These are phyloP conservation scores for Synanthedon formicaeformis DNA, from an alignment of 2,888 invertebrate genomes.

Conservation along the genomic window DNA sequence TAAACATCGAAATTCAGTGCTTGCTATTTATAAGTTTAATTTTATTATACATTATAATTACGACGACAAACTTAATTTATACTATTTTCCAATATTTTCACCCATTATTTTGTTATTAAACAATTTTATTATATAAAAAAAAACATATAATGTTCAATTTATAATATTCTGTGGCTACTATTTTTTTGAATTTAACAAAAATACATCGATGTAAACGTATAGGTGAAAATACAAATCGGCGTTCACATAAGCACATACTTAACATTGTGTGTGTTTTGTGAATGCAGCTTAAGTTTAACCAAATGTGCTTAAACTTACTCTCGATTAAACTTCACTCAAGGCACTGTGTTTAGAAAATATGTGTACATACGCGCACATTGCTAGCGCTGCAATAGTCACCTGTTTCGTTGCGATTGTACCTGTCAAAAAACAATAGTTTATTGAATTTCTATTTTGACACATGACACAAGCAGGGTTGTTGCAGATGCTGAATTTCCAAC, in stretches of 20 bases:
- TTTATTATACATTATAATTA: conserved; percentile 32
- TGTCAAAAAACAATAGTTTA: conserved; percentile 12
- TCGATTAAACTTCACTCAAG: conserved; percentile 50
- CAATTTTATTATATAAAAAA: too few species aligned
- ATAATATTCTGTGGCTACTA: too few species aligned
- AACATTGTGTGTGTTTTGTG: not conserved
- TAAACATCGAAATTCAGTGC: conserved; percentile 67
- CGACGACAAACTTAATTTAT: conserved; percentile 4
- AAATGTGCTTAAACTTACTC: conserved; percentile 9
- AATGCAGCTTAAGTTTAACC: not conserved
- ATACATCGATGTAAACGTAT: too few species aligned
- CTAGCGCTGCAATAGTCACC: conserved; percentile 21
- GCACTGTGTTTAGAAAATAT: conserved; percentile 62
- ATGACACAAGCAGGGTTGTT: too few species aligned
- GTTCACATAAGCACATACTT: too few species aligned
- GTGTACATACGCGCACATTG: conserved; percentile 32
- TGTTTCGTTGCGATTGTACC: conserved; percentile 29
- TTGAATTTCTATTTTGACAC: too few species aligned
- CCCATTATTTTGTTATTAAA: not conserved
- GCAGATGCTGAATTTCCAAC: too few species aligned
- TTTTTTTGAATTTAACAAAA: too few species aligned
- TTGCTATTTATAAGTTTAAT: conserved; percentile 36
- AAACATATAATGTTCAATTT: too few species aligned
- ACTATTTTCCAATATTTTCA: not conserved
- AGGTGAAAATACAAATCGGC: too few species aligned